Base-by-base conservation (phyloP, 2,888 invertebrate genomes). In the Capitulum mitella region DNA sequence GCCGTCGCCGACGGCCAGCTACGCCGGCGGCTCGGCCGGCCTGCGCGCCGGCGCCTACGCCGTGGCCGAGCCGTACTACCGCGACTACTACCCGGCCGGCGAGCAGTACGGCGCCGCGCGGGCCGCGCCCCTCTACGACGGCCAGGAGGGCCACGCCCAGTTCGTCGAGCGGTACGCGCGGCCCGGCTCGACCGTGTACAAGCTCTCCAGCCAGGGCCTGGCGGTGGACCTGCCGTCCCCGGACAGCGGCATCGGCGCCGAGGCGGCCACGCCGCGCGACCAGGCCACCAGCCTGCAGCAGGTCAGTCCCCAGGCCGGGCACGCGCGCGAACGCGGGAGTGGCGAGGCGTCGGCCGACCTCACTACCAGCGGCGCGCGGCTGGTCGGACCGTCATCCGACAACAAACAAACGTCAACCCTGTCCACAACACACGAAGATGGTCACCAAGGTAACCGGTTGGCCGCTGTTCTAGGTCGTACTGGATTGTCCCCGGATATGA, bases 211-310 rank as follows among this genome's bases (percentile, higher is more conserved):
- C 58, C 84, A 84, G 8, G 94, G 93, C 74, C 90, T 95, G 83
- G 94, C 95, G 78, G 95, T 95, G 85, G 97, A 97, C 88, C 90
- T 97, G 85, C 96, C 97, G 46, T 95, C 95, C 12, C 95, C 96
- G 46, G 97, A 97, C 88, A 94, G 94, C 85, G 97, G 97, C 82
- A 97, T 97, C 85, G 97, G 97, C 82, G 93, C 95, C 61, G 94
- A 95, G 85, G 93, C 95, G 83, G 94, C 95, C 86, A 95, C 95
- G 81, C 95, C 95, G 82, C 89, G 94, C 84, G 94, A 94, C 87
- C 94, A 94, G 88, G 92, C 93, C 85, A 91, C 82, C 64, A 81
- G 84, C 74, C 54, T 78, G n/a, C 83, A 83, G 40, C 85, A 85
- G 83, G 85, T 85, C 81, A 79, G 80, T 81, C 58, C 54, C 54